Evolutionary conservation across 1,140 invertebrate genomes (phyloP), one percentile per base, ranked within the genome.

Genomic region (Grapholita molesta): DNA sequence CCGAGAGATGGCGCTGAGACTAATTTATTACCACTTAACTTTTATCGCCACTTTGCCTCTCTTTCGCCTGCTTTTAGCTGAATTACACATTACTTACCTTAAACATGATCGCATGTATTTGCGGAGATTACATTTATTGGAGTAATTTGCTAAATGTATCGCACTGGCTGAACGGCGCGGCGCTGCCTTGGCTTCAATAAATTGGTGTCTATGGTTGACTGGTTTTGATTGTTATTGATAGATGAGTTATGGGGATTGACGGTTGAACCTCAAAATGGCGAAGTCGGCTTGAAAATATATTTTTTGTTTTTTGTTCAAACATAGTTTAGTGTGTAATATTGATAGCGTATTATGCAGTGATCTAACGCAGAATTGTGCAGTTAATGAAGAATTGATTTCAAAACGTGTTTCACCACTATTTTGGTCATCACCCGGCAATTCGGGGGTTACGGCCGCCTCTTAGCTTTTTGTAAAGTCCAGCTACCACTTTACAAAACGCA

Each of bases 51-150:
- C 82, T 87, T 87, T 88, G 79, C 72, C 71, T 79, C 80, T 75
- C 76, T 82, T 83, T 80, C 77, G 74, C 78, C 75, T 73, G 86
- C 86, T 87, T 86, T 89, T 89, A 89, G 79, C 82, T 79, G 87
- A 87, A 89, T 89, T 87, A 87, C 77, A 76, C 77, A 86, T 86
- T 83, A 78, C 77, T 84, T 82, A 79, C 83, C 77, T 79, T 61
- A 61, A 61, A 61, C 42, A 52, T 32, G 23, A 75, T 70, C 70
- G 70, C 72, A 67, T 73, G 73, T 84, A 85, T 88, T 84, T 76
- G 77, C 74, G 66, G 64, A 74, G 78, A 80, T 80, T 80, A 83
- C 75, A 74, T 83, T 79, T 69, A 70, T 75, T 70, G 64, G 71
- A 67, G 79, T 78, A 80, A 87, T 85, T 85, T 84, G 71, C 69